Evolutionary conservation across 2,888 invertebrate species (phyloP).

Genomic region (Ornithoptera priamus): DNA sequence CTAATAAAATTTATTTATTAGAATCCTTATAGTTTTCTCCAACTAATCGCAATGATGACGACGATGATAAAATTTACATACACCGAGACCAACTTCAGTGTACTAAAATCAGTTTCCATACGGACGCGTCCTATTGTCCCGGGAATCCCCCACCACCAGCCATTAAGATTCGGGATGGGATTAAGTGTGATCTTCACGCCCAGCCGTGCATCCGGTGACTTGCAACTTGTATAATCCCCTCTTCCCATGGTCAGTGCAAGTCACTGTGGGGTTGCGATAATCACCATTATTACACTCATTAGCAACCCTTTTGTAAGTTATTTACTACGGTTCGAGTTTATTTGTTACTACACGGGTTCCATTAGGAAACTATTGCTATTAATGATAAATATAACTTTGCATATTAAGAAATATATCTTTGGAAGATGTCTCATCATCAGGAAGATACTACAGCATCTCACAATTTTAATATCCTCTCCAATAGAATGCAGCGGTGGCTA

Average conservation of each 20-base stretch:
- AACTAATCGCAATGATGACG: too few relatives aligned
- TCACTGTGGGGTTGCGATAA: constrained; percentile 43
- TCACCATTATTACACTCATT: constrained; percentile 51
- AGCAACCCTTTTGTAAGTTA: constrained; percentile 48
- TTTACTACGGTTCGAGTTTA: background rate
- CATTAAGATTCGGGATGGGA: constrained; percentile 30
- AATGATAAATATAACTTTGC: too few relatives aligned
- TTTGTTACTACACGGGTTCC: too few relatives aligned
- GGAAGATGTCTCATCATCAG: too few relatives aligned
- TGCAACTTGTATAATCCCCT: constrained; percentile 47
- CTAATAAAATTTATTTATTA: too few relatives aligned
- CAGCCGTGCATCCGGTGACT: constrained; percentile 41
- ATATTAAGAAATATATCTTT: too few relatives aligned
- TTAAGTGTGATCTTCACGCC: constrained; percentile 24
- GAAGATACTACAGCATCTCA: too few relatives aligned
- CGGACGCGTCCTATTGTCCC: constrained; percentile 15
- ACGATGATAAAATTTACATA: too few relatives aligned
- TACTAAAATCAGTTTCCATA: constrained; percentile 25
- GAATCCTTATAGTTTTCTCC: too few relatives aligned
- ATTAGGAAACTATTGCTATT: too few relatives aligned
- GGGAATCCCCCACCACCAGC: constrained; percentile 15
- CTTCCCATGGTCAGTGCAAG: constrained; percentile 57
- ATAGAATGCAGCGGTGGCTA: too few relatives aligned
- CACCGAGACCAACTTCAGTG: background rate
- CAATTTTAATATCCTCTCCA: too few relatives aligned